phyloP scores from a whole-genome alignment of 2,113 vertebrate genomes.

The Erythrolamprus reginae region DNA sequence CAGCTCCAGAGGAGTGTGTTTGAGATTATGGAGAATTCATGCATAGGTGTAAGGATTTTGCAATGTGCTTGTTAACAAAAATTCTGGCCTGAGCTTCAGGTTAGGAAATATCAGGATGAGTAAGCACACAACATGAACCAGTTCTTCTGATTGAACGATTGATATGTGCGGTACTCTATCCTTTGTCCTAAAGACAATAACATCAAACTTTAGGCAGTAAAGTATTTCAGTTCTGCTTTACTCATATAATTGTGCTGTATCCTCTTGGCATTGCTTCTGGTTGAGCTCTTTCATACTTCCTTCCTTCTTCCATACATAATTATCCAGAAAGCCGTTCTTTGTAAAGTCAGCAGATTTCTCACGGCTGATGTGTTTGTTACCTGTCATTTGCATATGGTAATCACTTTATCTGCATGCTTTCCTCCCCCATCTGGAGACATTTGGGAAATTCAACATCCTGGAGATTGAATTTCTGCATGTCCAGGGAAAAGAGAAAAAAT shows the following conservation, averaged over 20 bases:
- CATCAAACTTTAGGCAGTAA: background rate
- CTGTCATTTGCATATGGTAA: background rate
- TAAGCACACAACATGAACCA: background rate
- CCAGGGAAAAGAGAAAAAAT: background rate
- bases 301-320: background rate
- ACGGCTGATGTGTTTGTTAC: background rate
- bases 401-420: background rate
- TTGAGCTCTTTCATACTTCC: background rate
- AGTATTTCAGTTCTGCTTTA: background rate
- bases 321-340: background rate
- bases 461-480: background rate
- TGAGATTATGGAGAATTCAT: background rate
- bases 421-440: background rate
- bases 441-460: background rate
- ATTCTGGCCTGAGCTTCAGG: background rate
- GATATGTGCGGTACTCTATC: background rate
- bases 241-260: background rate
- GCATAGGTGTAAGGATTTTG: background rate
- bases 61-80: background rate
- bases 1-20: background rate
- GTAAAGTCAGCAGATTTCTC: background rate
- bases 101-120: background rate
- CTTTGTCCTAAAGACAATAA: background rate
- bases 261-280: background rate
- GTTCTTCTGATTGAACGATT: background rate